Conservation (phyloP, 2,888 invertebrate genomes). For the Lissocephala sabroskyi region DNA sequence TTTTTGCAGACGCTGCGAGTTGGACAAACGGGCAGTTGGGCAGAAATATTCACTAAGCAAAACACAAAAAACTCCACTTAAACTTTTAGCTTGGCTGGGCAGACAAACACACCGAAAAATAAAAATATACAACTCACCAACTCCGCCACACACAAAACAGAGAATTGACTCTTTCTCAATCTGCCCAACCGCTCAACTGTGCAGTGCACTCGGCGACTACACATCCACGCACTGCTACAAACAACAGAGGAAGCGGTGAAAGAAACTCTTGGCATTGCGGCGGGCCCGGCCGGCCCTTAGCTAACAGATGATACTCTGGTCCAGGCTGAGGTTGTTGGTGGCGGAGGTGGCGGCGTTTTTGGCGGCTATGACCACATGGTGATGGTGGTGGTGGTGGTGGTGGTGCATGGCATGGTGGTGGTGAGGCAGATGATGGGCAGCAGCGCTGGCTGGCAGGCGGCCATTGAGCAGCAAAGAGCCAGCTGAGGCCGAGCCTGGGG, state of each 20-base stretch:
- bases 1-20: background rate
- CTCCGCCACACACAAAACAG: background rate
- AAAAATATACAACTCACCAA: no score
- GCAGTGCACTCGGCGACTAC: conserved; percentile 18
- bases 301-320: conserved; percentile 73
- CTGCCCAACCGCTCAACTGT: background rate
- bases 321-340: conserved; percentile 70
- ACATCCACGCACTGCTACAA: conserved; percentile 63
- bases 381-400: conserved; percentile 56
- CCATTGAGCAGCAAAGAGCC: conserved; percentile 30
- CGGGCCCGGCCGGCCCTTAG: conserved; percentile 71
- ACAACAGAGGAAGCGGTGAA: conserved; percentile 71
- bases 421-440: conserved; percentile 46
- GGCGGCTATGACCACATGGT: conserved; percentile 54
- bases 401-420: conserved; percentile 50
- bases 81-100: conserved; percentile 9
- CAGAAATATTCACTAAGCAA: background rate
- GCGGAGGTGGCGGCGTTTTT: conserved; percentile 64
- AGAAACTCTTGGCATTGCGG: conserved; percentile 72
- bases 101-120: no score
- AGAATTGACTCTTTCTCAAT: background rate
- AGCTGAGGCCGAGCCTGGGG: conserved; percentile 18
- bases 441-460: conserved; percentile 21
- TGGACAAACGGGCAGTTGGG: background rate
- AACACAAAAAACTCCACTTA: conserved; percentile 14